Evolutionary conservation across 1,140 invertebrate genomes (phyloP), one percentile per base, ranked within the genome.

Genomic region (Schmidtea mediterranea): DNA sequence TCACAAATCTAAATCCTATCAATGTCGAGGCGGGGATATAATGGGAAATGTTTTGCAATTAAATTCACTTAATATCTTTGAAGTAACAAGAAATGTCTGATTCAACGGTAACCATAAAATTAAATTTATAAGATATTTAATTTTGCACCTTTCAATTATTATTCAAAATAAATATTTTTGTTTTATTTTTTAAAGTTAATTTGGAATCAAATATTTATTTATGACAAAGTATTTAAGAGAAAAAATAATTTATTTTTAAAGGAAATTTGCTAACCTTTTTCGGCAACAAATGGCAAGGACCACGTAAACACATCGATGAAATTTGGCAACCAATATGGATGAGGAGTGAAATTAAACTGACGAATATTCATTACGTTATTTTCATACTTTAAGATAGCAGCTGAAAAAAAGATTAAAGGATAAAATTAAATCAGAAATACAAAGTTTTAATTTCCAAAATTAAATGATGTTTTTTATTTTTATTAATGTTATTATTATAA

Each of bases 271-370:
- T 19, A 41, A 80, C 79, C 79, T 74, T 98, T 98, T 70, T 98
- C 92, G 55, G 89, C 92, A 52, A 98, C 90, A 73, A 98, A 98
- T 56, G 92, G 92, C 67, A 98, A 71, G 57, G 89, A 95, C 92
- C 92, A 98, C 56, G 92, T 98, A 70, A 98, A 98, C 50, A 98
- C 92, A 72, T 98, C 92, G 89, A 98, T 98, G 70, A 98, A 98
- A 69, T 98, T 98, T 57, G 92, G 92, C 69, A 98, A 70, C 92
- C 92, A 98, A 66, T 98, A 98, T 36, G 92, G 92, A 73, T 98
- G 92, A 53, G 90, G 84, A 56, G 89, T 95, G 72, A 87, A 98
- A 69, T 98, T 98, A 72, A 98, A 98, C 72, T 98, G 92, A 60
- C 90, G 76, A 60, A 98, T 98, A 69, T 98, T 98, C 90, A 98